Base-by-base conservation (phyloP, 2,888 invertebrate species). In the Gasteruption jaculator region DNA sequence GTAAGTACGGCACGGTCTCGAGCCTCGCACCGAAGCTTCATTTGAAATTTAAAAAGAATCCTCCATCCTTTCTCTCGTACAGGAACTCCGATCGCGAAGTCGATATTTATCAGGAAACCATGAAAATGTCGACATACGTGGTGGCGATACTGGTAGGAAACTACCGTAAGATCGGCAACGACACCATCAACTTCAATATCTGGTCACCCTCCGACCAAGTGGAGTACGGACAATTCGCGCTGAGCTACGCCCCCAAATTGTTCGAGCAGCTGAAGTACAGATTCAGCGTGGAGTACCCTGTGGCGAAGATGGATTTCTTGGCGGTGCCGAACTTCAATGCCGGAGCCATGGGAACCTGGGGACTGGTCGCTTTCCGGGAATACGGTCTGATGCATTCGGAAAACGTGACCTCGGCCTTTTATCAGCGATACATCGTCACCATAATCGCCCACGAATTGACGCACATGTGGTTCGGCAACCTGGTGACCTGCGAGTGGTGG, bases 281-380 rank as follows among this genome's bases (percentile, higher is more conserved):
- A 14, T 78, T 87, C 53, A 77, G 65, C 1, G 60, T 77, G n/a
- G 57, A 73, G 6, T 81, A 80, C 62, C 86, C 89, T 0, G 62
- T 91, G 43, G 83, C 85, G 0, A 92, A 93, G 73, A 80, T 89
- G 38, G 94, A 89, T 55, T 79, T 88, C 44, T 83, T 85, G 1
- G 91, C 88, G 0, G 79, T 92, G 4, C 89, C 91, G 0, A 87
- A 91, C 56, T 90, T 91, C 57, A 77, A 80, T 20, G 81, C 83
- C 53, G 87, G 86, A 11, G 91, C 91, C 14, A 92, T 92, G 91
- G 92, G 93, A 66, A 93, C 93, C 63, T 93, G 92, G 91, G 93
- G 92, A 4, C 71, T 93, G 32, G 86, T 14, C 84, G 85, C 74
- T 4, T 63, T 58, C 32, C 78, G 79, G 81, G 67, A 67, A 31